Base-by-base conservation (phyloP, 1,140 invertebrate genomes). In the Cepaea nemoralis region DNA sequence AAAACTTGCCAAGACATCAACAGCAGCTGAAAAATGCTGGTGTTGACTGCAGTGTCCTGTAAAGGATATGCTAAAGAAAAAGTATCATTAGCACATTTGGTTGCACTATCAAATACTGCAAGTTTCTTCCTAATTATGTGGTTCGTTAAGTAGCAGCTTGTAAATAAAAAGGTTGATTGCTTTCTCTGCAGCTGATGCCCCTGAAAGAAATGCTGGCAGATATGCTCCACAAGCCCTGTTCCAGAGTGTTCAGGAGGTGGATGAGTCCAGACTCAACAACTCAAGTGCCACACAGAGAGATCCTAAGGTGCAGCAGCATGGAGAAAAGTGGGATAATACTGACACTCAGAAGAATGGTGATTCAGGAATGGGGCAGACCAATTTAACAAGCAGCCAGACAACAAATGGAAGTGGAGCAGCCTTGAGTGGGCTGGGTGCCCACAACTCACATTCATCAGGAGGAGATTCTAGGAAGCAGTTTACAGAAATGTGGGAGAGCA, bases 301-400 rank as follows among this genome's bases (percentile, higher is more conserved):
- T 31, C 37, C 10, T 16, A 35, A 35, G 69, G 33, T 8, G 42
- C 5, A 71, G 42, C 5, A 71, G 27, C 33, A 40, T 10, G 33
- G 3, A 24, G 19, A 33, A 22, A 40, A 39, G 14, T 39, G 22
- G 10, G 5, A 10, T 24, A 35, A 6, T 8, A n/a, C 10, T 22
- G 33, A 71, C 14, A 3, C 3, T 6, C 37, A 75, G 24, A 37
- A 75, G 27, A 50, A n/a, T 40, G 48, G n/a, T 40, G 73, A 75
- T 48, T 75, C 73, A 27, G 73, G 73, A 45, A 48, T 75, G 73
- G 37, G 37, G 6, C 73, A 75, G 33, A 75, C 40, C 42, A 45
- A 45, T 12, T 75, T 48, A 14, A 45, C 42, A 45, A 42, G 33
- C 42, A 45, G 42, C 19, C 42, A 45, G 19, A 19, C 19, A 24